A percentile compares a stretch with the other conserved stretches of the same genome.
Evolutionary conservation across 2,797 vertebrate species (phyloP).

Genomic region (Gallinago solitaria): DNA sequence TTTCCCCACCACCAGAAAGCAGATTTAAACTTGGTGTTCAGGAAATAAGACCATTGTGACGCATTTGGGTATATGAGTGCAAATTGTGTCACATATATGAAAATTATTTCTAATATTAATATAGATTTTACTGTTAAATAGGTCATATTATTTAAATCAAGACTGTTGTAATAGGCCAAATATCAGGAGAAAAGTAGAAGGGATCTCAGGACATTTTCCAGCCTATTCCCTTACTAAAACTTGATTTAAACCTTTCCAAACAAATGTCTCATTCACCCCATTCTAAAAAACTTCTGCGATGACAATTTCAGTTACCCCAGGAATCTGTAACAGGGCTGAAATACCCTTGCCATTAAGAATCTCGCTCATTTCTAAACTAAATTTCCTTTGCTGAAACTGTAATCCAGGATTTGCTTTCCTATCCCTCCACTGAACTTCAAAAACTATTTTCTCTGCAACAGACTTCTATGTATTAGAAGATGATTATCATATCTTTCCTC

Average conservation of each 20-base stretch:
- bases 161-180: background rate
- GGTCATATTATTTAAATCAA: background rate
- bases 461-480: background rate
- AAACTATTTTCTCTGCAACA: background rate
- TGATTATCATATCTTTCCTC: background rate
- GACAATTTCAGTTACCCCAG: background rate
- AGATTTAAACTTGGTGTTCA: background rate
- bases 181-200: background rate
- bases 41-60: background rate
- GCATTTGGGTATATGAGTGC: background rate
- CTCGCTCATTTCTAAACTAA: background rate
- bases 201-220: background rate
- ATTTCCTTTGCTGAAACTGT: background rate
- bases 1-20: background rate
- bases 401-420: background rate
- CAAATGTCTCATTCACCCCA: background rate
- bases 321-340: background rate
- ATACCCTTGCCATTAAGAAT: background rate
- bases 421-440: background rate
- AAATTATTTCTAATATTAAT: background rate
- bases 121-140: background rate
- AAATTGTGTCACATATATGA: background rate
- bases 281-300: background rate
- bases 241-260: background rate
- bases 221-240: background rate